phyloP scores from a whole-genome alignment of 2,113 vertebrate genomes.

The Numenius arquata region DNA sequence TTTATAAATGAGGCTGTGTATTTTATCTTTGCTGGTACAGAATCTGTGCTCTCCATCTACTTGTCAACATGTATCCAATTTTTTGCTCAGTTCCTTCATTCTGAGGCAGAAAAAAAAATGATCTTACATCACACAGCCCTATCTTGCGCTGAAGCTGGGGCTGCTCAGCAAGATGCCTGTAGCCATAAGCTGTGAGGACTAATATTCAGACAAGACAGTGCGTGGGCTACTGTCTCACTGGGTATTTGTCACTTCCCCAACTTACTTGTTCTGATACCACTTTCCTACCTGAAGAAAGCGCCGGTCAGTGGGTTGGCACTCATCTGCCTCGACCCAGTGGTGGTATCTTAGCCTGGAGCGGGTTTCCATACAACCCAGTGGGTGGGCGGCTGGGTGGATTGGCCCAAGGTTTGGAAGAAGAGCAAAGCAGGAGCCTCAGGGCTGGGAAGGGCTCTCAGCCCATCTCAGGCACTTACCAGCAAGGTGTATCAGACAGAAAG shows the following conservation, averaged over 20 bases:
- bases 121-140: background rate
- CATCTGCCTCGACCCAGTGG: background rate
- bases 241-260: background rate
- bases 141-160: background rate
- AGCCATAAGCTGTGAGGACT: background rate
- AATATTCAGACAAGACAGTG: background rate
- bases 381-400: no score
- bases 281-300: background rate
- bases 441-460: background rate
- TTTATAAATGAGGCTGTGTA: background rate
- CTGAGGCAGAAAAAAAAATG: background rate
- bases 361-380: background rate
- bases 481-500: background rate
- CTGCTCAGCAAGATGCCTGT: background rate
- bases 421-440: background rate
- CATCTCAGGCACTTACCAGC: background rate
- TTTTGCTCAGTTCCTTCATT: background rate
- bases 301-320: background rate
- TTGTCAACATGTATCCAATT: background rate
- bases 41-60: background rate
- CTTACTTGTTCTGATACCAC: background rate
- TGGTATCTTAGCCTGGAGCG: background rate
- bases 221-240: background rate
- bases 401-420: background rate
- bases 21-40: background rate